Evolutionary conservation across 2,888 invertebrate species (phyloP).

Genomic region (Nomada lathburiana): DNA sequence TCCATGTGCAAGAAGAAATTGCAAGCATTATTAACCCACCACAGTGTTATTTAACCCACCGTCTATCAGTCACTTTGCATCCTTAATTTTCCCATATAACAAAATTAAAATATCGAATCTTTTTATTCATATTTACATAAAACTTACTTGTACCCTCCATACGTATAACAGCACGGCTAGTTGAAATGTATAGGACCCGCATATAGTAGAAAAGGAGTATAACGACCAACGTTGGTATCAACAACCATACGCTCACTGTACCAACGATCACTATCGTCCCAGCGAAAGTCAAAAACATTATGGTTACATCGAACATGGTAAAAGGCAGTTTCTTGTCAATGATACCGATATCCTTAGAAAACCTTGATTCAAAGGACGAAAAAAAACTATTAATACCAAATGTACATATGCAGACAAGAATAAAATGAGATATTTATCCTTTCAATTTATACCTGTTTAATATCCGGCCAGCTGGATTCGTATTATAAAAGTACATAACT

Average conservation of each 20-base stretch:
- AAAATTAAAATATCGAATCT: too few species aligned
- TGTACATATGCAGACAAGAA: neutral
- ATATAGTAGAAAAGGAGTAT: slow-evolving; percentile 88
- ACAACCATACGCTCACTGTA: slow-evolving; percentile 90
- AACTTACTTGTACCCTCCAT: slow-evolving; percentile 92
- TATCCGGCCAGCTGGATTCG: slow-evolving; percentile 92
- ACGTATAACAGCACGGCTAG: slow-evolving; percentile 92
- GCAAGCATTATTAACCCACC: too few species aligned
- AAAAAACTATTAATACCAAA: neutral
- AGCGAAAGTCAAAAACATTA: slow-evolving; percentile 86
- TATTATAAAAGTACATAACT: slow-evolving; percentile 94
- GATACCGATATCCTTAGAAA: slow-evolving; percentile 94
- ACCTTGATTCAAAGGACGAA: slow-evolving; percentile 84
- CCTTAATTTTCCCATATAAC: too few species aligned
- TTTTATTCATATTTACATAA: neutral
- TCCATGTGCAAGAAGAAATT: too few species aligned
- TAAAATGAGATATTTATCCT: too few species aligned
- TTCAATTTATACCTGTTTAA: slow-evolving; percentile 86
- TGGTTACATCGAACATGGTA: slow-evolving; percentile 87
- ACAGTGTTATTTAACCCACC: too few species aligned
- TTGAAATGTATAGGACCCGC: slow-evolving; percentile 90
- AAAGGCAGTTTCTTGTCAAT: slow-evolving; percentile 88
- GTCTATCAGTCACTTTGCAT: too few species aligned
- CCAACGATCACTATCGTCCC: slow-evolving; percentile 87
- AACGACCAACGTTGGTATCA: slow-evolving; percentile 89